phyloP scores from a whole-genome alignment of 2,113 vertebrate species.

The Ploceus nigricollis region DNA sequence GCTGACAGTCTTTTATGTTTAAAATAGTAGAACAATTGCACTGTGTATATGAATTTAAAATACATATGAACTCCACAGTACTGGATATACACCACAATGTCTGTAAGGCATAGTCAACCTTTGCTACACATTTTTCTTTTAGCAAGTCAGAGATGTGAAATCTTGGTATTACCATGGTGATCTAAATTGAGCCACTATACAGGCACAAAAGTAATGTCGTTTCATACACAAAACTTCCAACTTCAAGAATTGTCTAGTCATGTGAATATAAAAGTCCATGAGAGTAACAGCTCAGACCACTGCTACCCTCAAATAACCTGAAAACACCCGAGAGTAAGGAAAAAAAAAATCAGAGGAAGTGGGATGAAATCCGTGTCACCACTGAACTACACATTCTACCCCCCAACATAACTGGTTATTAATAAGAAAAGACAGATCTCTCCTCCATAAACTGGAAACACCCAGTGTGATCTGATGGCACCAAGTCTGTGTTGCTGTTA shows the following conservation, averaged over 20 bases:
- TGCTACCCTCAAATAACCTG: not conserved
- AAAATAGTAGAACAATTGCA: constrained; percentile 1
- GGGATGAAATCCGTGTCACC: not conserved
- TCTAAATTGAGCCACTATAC: not conserved
- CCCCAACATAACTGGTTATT: not conserved
- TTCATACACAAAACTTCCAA: not conserved
- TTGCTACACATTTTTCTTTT: not conserved
- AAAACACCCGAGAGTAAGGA: not conserved
- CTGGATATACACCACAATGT: not conserved
- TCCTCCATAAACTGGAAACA: not conserved
- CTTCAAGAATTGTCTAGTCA: not conserved
- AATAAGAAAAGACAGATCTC: not conserved
- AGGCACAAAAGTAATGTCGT: not conserved
- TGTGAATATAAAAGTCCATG: not conserved
- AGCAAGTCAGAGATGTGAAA: not conserved
- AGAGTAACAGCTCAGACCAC: not conserved
- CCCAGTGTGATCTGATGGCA: not conserved
- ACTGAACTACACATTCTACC: not conserved
- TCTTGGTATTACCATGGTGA: not conserved
- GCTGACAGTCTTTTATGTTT: not conserved
- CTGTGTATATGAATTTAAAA: not conserved
- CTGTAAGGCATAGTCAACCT: not conserved
- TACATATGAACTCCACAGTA: not conserved
- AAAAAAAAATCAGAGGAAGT: not conserved
- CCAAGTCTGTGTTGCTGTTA: not conserved